These are phyloP conservation scores for Dioctria linearis DNA, from an alignment of 2,888 invertebrate genomes.

Conservation along the genomic window DNA sequence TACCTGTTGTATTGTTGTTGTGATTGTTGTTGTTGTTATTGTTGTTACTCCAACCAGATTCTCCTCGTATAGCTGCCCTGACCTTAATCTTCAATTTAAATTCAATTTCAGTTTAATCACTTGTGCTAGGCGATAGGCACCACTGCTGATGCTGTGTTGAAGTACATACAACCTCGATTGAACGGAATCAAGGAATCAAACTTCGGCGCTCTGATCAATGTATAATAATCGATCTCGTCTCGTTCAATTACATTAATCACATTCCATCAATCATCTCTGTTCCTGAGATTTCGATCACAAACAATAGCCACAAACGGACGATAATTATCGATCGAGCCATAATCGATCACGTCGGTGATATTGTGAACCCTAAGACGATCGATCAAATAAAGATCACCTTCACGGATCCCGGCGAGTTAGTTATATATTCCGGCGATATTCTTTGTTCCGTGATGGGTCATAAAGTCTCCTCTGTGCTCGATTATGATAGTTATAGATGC, in stretches of 20 bases:
- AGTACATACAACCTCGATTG: neutral
- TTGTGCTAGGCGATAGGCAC: neutral
- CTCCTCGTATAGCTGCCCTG: constrained; percentile 3
- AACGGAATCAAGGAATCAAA: neutral
- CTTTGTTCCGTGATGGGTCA: constrained; percentile 56
- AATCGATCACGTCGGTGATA: constrained; percentile 57
- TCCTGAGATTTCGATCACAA: constrained; percentile 47
- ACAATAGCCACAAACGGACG: constrained; percentile 48
- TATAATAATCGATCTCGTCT: constrained; percentile 42
- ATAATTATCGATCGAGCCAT: constrained; percentile 55
- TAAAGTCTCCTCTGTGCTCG: constrained; percentile 48
- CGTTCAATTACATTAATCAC: constrained; percentile 51
- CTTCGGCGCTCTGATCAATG: neutral
- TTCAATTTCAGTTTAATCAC: constrained; percentile 49
- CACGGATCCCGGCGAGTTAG: constrained; percentile 24
- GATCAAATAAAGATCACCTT: constrained; percentile 57
- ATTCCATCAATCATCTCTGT: constrained; percentile 53
- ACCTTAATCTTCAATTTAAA: constrained; percentile 49
- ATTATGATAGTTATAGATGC: constrained; percentile 19
- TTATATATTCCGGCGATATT: constrained; percentile 4
- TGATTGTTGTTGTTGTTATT: no score
- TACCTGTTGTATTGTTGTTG: neutral
- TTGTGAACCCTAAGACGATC: constrained; percentile 49
- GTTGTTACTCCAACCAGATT: neutral
- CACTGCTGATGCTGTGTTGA: neutral